These are phyloP conservation scores for Enteromius radiatus DNA, from an alignment of 2,797 vertebrate species.

Conservation along the genomic window DNA sequence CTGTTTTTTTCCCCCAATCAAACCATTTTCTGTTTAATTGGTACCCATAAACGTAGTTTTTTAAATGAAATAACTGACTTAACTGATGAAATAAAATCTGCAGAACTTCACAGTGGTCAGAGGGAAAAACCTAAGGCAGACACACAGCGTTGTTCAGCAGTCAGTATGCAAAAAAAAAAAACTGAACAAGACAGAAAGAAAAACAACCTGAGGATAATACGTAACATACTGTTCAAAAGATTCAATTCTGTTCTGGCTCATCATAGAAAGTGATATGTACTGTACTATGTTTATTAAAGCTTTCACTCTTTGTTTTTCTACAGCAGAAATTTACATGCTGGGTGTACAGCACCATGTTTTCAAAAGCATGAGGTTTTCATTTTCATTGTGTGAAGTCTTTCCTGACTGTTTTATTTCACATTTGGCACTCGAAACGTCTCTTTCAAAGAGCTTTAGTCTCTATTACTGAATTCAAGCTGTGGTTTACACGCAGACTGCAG, in stretches of 20 bases:
- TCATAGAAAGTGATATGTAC: slow-evolving; percentile 29
- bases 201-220: slow-evolving; percentile 32
- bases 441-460: slow-evolving; percentile 16
- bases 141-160: slow-evolving; percentile 11
- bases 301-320: slow-evolving; percentile 44
- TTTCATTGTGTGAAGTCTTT: slow-evolving; percentile 39
- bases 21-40: not conserved
- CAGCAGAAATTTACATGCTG: slow-evolving; percentile 52
- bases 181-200: slow-evolving; percentile 2
- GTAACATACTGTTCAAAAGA: slow-evolving; percentile 10
- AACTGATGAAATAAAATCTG: not conserved
- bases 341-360: slow-evolving; percentile 52
- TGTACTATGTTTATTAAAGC: slow-evolving; percentile 31
- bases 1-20: not conserved
- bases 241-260: not conserved
- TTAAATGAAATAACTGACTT: not conserved
- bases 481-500: slow-evolving; percentile 19
- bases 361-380: slow-evolving; percentile 46
- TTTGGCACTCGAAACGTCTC: slow-evolving; percentile 52
- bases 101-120: not conserved
- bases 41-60: not conserved
- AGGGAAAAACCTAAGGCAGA: slow-evolving; percentile 42
- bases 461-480: slow-evolving; percentile 17
- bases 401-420: slow-evolving; percentile 45
- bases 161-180: slow-evolving; percentile 21